Base-by-base conservation (phyloP, 2,888 invertebrate genomes). In the Eupithecia centaureata region DNA sequence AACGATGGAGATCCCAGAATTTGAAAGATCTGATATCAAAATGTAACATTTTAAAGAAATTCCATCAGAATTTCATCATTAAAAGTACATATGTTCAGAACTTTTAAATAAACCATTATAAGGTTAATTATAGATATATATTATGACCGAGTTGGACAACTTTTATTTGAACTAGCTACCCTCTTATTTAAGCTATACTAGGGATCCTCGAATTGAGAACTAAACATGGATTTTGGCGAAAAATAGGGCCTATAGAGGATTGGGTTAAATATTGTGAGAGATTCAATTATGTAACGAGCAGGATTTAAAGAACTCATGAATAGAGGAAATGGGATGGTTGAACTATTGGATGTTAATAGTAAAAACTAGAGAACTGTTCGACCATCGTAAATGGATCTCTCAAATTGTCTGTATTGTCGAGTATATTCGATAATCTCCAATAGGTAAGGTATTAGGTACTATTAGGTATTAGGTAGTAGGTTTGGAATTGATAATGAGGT, bases 221-320 rank as follows among this genome's bases (percentile, higher is more conserved):
- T 67, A 58, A 67, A 67, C 67, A 67, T 64, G 67, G 33, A 32
- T 67, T 58, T 63, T 51, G 61, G 64, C 32, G 60, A 42, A 64
- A 70, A 70, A 67, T 70, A 59, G 61, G 60, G 7, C 66, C 57
- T 63, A n/a, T 67, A 63, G 32, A 42, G 67, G 67, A 67, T 70
- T 60, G 57, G 42, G 67, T 67, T 70, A 64, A 70, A 70, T 67
- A 70, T 67, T 70, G 67, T 3, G 18, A 67, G 56, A 64, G 63
- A 59, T 67, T 67, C 66, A 58, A 70, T 64, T 62, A 65, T 62
- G 65, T 69, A 60, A 56, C 59, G 63, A 63, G 32, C 57, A 33
- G 68, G 63, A 61, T 64, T 57, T 35, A 30, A 60, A 67, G 27
- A 56, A 57, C 51, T 42, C 65, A 56, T 62, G 65, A 62, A 66